Conservation (phyloP, 2,797 vertebrate genomes). For the Apogon hyalosoma region DNA sequence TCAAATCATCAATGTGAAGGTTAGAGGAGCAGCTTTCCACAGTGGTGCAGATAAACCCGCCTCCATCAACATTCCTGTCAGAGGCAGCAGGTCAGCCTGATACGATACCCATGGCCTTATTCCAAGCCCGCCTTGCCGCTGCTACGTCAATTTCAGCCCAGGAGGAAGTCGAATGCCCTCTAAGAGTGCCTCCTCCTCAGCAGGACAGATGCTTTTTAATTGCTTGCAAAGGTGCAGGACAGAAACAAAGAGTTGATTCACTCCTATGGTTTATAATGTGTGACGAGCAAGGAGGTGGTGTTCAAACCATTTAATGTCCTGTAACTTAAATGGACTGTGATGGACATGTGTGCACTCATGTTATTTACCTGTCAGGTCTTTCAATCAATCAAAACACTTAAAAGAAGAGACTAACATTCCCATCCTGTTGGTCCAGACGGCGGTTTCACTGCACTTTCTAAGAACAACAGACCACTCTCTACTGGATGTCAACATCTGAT, state of each 20-base stretch:
- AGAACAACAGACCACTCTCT: constrained; percentile 4
- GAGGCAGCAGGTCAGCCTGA: constrained; percentile 60
- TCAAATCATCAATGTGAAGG: constrained; percentile 68
- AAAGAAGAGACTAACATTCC: neutral
- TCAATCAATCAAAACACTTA: constrained; percentile 1
- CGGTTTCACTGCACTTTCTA: neutral
- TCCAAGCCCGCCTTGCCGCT: constrained; percentile 58
- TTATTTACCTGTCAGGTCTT: constrained; percentile 26
- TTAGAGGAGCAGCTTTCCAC: constrained; percentile 56
- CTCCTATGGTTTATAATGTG: constrained; percentile 30
- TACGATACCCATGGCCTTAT: constrained; percentile 61
- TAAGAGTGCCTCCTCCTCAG: constrained; percentile 44
- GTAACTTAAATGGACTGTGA: constrained; percentile 11
- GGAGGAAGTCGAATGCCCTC: constrained; percentile 63
- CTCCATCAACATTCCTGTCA: constrained; percentile 74
- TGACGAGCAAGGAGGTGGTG: constrained; percentile 8
- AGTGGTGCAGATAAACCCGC: constrained; percentile 64
- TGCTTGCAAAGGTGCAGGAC: constrained; percentile 41
- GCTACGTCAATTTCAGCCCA: constrained; percentile 47
- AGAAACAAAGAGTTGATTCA: constrained; percentile 12
- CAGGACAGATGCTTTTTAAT: constrained; percentile 49
- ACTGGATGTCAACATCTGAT: constrained; percentile 29
- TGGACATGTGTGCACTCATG: constrained; percentile 17
- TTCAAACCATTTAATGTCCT: constrained; percentile 7
- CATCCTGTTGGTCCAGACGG: neutral